Conservation (phyloP, 1,140 invertebrate species). For the Drosophila watanabei region DNA sequence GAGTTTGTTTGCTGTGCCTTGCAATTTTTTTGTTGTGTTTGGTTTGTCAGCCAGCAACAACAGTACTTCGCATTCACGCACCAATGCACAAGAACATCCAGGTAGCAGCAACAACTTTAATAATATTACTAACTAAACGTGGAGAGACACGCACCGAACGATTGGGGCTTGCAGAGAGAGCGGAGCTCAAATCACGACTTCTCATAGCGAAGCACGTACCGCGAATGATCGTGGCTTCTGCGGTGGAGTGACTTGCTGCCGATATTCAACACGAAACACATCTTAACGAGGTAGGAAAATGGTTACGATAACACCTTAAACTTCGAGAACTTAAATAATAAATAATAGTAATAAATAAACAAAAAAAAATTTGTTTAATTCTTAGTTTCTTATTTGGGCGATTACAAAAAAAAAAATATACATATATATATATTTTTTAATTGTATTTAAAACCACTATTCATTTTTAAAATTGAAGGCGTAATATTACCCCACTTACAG, state of each 20-base stretch:
- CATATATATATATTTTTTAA: no score
- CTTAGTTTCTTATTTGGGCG: no score
- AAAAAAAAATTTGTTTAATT: background rate
- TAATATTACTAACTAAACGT: slow-evolving; percentile 18
- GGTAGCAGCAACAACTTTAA: slow-evolving; percentile 15
- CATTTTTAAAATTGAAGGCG: no score
- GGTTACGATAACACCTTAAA: background rate
- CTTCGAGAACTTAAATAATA: background rate
- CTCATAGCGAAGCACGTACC: slow-evolving; percentile 41
- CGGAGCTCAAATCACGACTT: slow-evolving; percentile 62
- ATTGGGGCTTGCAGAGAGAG: background rate
- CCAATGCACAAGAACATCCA: slow-evolving; percentile 51
- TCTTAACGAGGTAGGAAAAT: background rate
- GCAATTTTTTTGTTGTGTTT: slow-evolving; percentile 9
- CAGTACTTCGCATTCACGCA: slow-evolving; percentile 54
- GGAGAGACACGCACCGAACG: slow-evolving; percentile 28
- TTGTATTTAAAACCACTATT: no score
- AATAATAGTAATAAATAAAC: background rate
- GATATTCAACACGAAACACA: background rate
- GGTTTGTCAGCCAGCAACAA: slow-evolving; percentile 34
- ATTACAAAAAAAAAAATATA: no score
- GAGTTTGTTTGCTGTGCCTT: slow-evolving; percentile 31
- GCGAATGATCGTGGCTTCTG: slow-evolving; percentile 65
- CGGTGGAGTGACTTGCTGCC: background rate
- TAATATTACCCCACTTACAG: background rate